A percentile compares a stretch with the other conserved stretches of the same genome.
Conservation (phyloP, 1,140 invertebrate species). For the Cyclargus thomasi region DNA sequence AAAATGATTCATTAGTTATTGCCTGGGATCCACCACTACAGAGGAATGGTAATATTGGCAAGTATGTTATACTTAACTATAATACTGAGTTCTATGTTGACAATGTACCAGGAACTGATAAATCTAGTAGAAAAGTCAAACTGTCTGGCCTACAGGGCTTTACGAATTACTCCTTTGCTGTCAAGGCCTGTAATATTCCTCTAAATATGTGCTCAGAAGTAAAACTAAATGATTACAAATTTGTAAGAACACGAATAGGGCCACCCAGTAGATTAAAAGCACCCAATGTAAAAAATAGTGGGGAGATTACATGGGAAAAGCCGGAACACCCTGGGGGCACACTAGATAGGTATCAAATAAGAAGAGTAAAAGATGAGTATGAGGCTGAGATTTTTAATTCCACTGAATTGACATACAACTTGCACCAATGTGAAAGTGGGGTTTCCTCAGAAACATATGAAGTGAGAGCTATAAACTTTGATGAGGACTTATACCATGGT, state of each 20-base stretch:
- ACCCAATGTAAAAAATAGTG: constrained; percentile 64
- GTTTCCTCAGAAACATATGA: constrained; percentile 50
- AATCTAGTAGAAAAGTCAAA: constrained; percentile 39
- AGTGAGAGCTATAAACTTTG: constrained; percentile 66
- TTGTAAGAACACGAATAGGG: constrained; percentile 77
- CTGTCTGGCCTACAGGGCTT: constrained; percentile 66
- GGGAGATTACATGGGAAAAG: constrained; percentile 57
- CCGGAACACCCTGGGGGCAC: constrained; percentile 79
- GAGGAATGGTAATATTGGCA: constrained; percentile 84
- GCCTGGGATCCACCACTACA: constrained; percentile 81
- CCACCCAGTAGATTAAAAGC: constrained; percentile 72
- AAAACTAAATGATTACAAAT: constrained; percentile 56
- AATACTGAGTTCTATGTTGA: constrained; percentile 40
- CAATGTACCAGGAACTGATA: constrained; percentile 42
- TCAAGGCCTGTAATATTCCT: constrained; percentile 83
- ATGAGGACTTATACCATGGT: constrained; percentile 56
- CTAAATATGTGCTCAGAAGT: constrained; percentile 73
- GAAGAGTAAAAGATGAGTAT: constrained; percentile 56
- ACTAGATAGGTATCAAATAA: constrained; percentile 77
- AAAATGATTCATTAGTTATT: constrained; percentile 80
- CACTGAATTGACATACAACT: constrained; percentile 41
- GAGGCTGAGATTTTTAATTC: constrained; percentile 52
- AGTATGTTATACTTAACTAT: constrained; percentile 80
- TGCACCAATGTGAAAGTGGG: constrained; percentile 49
- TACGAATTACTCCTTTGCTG: constrained; percentile 79